Conservation (phyloP, 2,888 invertebrate genomes). For the Napeogenes sylphis region DNA sequence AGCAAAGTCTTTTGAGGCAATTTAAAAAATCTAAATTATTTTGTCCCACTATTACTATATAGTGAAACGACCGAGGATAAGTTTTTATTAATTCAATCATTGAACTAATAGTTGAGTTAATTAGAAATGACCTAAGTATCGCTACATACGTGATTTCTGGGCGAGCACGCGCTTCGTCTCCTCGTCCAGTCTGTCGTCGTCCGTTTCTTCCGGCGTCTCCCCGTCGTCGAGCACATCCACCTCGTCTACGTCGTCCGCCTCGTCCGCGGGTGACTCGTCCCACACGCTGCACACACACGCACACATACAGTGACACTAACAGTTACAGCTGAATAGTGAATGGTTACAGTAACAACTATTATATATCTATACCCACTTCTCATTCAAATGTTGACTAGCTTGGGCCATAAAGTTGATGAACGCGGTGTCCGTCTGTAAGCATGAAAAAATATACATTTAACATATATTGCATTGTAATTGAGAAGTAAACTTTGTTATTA, state of each 20-base stretch:
- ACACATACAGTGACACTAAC: background rate
- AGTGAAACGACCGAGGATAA: no score
- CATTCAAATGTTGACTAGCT: slow-evolving; percentile 49
- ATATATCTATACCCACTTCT: slow-evolving; percentile 49
- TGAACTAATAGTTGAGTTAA: background rate
- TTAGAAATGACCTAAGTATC: background rate
- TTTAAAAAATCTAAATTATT: no score
- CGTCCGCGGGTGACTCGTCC: slow-evolving; percentile 39
- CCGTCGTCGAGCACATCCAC: slow-evolving; percentile 22
- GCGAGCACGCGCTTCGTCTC: slow-evolving; percentile 30
- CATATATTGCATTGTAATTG: no score
- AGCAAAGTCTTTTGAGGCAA: no score
- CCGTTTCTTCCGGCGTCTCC: background rate
- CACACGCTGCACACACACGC: slow-evolving; percentile 46
- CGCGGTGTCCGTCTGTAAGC: slow-evolving; percentile 40
- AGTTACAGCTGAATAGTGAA: background rate
- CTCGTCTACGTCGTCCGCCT: slow-evolving; percentile 31
- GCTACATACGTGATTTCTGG: slow-evolving; percentile 38
- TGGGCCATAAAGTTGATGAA: slow-evolving; percentile 47
- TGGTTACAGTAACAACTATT: no score
- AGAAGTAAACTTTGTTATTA: no score
- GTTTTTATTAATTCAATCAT: no score
- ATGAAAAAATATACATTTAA: background rate
- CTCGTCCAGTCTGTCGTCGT: slow-evolving; percentile 1
- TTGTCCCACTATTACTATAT: no score